A percentile compares a stretch with the other conserved stretches of the same genome.
Conservation (phyloP, 2,113 vertebrate species). For the Melospiza georgiana region DNA sequence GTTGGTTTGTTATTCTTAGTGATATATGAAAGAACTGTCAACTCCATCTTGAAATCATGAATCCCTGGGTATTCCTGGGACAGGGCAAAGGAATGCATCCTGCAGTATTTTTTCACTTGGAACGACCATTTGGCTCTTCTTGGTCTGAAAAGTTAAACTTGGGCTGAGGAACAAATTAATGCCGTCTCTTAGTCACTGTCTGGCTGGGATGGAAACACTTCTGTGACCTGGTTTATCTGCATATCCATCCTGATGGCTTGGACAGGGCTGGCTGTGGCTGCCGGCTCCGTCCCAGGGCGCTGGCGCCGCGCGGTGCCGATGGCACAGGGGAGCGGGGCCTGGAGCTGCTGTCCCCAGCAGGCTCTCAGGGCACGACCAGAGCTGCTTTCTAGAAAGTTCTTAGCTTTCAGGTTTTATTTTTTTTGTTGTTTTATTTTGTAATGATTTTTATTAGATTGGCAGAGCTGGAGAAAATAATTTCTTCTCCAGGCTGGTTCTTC, state of each 20-base stretch:
- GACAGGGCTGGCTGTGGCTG: neutral
- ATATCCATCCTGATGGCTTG: neutral
- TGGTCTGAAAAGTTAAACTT: conserved; percentile 12
- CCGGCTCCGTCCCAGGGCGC: neutral
- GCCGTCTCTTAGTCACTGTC: conserved; percentile 48
- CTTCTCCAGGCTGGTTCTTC: neutral
- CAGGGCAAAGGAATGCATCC: neutral
- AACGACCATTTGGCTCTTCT: conserved; percentile 18
- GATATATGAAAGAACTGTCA: conserved; percentile 26
- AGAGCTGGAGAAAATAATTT: neutral
- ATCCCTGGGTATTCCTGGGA: conserved; percentile 10
- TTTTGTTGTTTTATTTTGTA: neutral
- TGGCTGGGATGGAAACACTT: conserved; percentile 21
- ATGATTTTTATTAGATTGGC: neutral
- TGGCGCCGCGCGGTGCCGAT: accelerated
- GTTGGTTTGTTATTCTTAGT: conserved; percentile 8
- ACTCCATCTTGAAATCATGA: conserved; percentile 4
- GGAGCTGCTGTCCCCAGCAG: accelerated
- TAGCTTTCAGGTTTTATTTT: neutral
- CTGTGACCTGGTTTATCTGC: conserved; percentile 35
- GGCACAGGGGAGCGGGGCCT: neutral
- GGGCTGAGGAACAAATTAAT: conserved; percentile 1
- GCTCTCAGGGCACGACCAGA: neutral
- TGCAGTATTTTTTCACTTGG: conserved; percentile 19
- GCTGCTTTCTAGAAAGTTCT: neutral